A percentile compares a stretch with the other conserved stretches of the same genome.
Conservation (phyloP, 1,140 invertebrate species). For the Musca domestica region DNA sequence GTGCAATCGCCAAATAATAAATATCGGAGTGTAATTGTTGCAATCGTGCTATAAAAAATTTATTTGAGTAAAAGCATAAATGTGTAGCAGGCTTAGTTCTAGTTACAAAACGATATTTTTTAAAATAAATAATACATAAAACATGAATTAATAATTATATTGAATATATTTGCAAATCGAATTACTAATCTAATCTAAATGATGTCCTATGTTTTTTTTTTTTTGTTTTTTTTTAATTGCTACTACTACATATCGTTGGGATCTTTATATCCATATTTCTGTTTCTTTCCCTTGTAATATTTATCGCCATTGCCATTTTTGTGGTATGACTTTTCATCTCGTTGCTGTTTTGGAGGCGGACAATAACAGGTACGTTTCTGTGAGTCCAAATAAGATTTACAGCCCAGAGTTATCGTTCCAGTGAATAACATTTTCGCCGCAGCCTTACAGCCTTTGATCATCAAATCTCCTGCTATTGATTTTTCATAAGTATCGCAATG, state of each 20-base stretch:
- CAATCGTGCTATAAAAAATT: no score
- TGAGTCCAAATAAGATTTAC: conserved; percentile 77
- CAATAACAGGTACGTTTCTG: conserved; percentile 79
- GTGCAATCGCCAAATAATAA: no score
- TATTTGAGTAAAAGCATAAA: no score
- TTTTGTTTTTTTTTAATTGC: background rate
- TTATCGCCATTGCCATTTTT: conserved; percentile 31
- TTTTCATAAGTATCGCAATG: conserved; percentile 73
- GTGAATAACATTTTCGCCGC: conserved; percentile 81
- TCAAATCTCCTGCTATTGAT: conserved; percentile 59
- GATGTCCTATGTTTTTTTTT: no score
- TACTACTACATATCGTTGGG: conserved; percentile 41
- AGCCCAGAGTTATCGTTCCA: conserved; percentile 77
- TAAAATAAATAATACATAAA: conserved; percentile 11
- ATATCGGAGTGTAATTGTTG: no score
- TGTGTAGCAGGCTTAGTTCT: no score
- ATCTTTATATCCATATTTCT: conserved; percentile 51
- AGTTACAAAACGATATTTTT: background rate
- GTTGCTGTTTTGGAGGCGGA: conserved; percentile 31
- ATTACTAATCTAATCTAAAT: background rate
- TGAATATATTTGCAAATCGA: background rate
- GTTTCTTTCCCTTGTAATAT: conserved; percentile 39
- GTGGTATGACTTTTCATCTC: conserved; percentile 10
- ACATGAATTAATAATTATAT: background rate
- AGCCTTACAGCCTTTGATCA: conserved; percentile 74